phyloP scores from a whole-genome alignment of 2,797 vertebrate species.

The Hyperoplus lanceolatus region DNA sequence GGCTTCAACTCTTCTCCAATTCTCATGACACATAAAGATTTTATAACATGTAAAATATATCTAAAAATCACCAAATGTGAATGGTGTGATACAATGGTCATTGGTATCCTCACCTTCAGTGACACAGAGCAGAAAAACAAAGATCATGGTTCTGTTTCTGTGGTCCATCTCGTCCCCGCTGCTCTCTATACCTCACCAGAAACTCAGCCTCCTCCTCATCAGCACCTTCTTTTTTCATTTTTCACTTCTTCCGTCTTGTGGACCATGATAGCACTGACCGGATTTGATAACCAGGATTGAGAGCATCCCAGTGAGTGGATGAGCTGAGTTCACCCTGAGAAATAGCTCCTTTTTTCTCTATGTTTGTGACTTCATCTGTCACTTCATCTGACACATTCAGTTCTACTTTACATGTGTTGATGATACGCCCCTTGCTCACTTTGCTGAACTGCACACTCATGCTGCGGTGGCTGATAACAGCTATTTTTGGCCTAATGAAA shows the following conservation, averaged over 20 bases:
- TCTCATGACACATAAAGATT: background rate
- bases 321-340: slow-evolving; percentile 57
- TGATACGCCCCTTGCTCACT: slow-evolving; percentile 27
- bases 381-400: slow-evolving; percentile 67
- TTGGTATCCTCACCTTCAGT: slow-evolving; percentile 70
- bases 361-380: slow-evolving; percentile 67
- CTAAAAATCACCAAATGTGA: background rate
- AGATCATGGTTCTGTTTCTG: slow-evolving; percentile 23
- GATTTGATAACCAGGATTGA: slow-evolving; percentile 66
- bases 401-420: slow-evolving; percentile 53
- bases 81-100: too few relatives aligned
- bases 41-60: background rate
- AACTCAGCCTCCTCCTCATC: slow-evolving; percentile 24
- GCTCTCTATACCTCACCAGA: slow-evolving; percentile 40
- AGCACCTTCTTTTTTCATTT: slow-evolving; percentile 17
- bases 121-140: slow-evolving; percentile 62
- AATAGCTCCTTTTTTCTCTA: slow-evolving; percentile 56
- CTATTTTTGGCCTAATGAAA: slow-evolving; percentile 76
- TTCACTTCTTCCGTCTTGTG: slow-evolving; percentile 51
- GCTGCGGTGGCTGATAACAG: slow-evolving; percentile 74
- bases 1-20: background rate
- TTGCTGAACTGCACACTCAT: slow-evolving; percentile 65
- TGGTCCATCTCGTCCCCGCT: slow-evolving; percentile 53
- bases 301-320: slow-evolving; percentile 41
- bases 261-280: slow-evolving; percentile 43